phyloP scores from a whole-genome alignment of 2,113 vertebrate species.

The Mus pahari region DNA sequence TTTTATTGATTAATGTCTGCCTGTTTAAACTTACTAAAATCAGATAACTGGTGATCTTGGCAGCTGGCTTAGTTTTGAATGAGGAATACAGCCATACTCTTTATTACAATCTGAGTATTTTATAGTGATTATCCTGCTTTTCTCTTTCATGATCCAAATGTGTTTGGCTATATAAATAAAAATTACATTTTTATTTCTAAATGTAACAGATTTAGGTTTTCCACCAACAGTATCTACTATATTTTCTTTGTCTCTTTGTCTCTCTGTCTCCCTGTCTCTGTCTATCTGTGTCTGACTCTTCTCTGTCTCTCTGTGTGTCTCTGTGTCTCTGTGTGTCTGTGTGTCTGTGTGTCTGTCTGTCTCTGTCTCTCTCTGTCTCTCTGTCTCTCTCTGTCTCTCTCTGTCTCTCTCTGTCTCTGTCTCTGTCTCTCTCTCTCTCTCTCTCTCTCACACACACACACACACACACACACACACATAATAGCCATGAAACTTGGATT shows the following conservation, averaged over 20 bases:
- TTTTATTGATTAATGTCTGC: background rate
- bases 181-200: slow-evolving; percentile 1
- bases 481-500: background rate
- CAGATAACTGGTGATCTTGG: background rate
- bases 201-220: background rate
- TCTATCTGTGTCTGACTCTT: too few species aligned
- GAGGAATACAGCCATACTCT: background rate
- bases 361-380: too few species aligned
- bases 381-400: too few species aligned
- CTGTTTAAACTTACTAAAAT: slow-evolving; percentile 9
- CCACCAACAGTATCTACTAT: background rate
- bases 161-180: background rate
- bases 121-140: background rate
- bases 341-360: too few species aligned
- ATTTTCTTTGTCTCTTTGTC: background rate
- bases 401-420: too few species aligned
- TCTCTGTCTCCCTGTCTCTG: too few species aligned
- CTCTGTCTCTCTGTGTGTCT: too few species aligned
- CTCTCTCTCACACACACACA: background rate
- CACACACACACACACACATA: background rate
- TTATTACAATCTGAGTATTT: background rate
- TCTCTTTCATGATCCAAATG: background rate
- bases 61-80: background rate
- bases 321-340: too few species aligned
- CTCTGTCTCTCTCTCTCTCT: too few species aligned